A percentile compares a stretch with the other conserved stretches of the same genome.
Conservation (phyloP, 2,888 invertebrate species). For the Xanthorhoe designata region DNA sequence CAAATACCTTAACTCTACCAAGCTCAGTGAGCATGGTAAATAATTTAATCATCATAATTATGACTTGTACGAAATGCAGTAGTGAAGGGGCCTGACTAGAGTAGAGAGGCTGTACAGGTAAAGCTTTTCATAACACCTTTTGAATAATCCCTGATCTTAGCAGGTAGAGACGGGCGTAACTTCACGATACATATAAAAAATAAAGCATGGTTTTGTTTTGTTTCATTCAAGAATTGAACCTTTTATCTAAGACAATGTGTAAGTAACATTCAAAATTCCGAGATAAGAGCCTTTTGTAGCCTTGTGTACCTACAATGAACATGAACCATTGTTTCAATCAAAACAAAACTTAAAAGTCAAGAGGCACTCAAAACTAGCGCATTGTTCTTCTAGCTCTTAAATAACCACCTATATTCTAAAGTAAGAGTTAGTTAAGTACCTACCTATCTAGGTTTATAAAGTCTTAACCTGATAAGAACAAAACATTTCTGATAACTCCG, state of each 20-base stretch:
- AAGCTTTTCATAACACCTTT: constrained; percentile 32
- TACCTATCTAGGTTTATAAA: constrained; percentile 46
- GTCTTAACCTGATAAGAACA: constrained; percentile 55
- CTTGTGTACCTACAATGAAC: constrained; percentile 9
- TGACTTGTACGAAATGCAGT: constrained; percentile 18
- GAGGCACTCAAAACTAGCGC: constrained; percentile 15
- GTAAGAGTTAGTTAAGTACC: constrained; percentile 11
- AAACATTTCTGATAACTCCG: constrained; percentile 56
- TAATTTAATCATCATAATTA: constrained; percentile 30
- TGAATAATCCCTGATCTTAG: constrained; percentile 23
- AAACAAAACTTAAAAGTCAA: constrained; percentile 19
- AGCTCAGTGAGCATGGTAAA: constrained; percentile 24
- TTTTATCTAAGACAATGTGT: constrained; percentile 30
- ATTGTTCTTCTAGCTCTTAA: too few species aligned
- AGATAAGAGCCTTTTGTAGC: constrained; percentile 31
- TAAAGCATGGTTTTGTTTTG: constrained; percentile 28
- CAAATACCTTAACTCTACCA: constrained; percentile 18
- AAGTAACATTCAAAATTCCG: constrained; percentile 31
- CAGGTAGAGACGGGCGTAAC: constrained; percentile 37
- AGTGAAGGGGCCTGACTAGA: constrained; percentile 28
- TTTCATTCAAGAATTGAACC: constrained; percentile 20
- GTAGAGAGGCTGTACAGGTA: constrained; percentile 32
- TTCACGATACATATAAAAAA: constrained; percentile 8
- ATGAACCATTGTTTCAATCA: constrained; percentile 18
- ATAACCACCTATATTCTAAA: constrained; percentile 12